Base-by-base conservation (phyloP, 1,140 invertebrate species). In the Philotrypesis tridentata region DNA sequence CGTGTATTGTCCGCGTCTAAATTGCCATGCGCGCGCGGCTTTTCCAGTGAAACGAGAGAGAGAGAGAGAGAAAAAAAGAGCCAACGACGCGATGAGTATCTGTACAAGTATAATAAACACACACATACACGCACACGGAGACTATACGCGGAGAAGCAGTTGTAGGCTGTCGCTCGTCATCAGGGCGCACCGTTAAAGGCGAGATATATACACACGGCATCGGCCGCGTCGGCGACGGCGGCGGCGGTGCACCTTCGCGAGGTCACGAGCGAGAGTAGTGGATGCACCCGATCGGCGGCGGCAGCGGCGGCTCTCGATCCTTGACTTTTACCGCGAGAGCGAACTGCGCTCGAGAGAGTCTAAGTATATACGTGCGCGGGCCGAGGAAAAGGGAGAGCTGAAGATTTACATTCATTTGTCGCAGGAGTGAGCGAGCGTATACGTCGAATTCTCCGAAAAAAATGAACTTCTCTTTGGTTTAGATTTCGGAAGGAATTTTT, bases 251-350 rank as follows among this genome's bases (percentile, higher is more conserved):
- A 68, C 67, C 31, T 63, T 31, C 63, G 65, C 80, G 80, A 82
- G 80, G 80, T 82, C 80, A 82, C 80, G 80, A 82, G 79, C 78
- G 75, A 78, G 63, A 68, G 33, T n/a, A n/a, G n/a, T 68, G 27
- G 77, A 79, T 70, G 77, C 37, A 25, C 63, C 17, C 33, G 71
- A 80, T 73, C 48, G 31, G 33, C 71, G n/a, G n/a, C n/a, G n/a
- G n/a, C n/a, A n/a, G n/a, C n/a, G n/a, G n/a, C n/a, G n/a, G n/a
- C n/a, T n/a, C n/a, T 23, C 73, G 73, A 76, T 77, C 80, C 80
- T 82, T 82, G 80, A 82, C 80, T 82, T 82, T 82, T 76, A 77
- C 65, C 73, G n/a, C n/a, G 4, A 55, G 65, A 1, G 23, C 23
- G 21, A 55, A n/a, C n/a, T 55, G 21, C 6, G 17, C 17, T 21